phyloP scores from a whole-genome alignment of 2,797 vertebrate species.

The Onychomys torridus region DNA sequence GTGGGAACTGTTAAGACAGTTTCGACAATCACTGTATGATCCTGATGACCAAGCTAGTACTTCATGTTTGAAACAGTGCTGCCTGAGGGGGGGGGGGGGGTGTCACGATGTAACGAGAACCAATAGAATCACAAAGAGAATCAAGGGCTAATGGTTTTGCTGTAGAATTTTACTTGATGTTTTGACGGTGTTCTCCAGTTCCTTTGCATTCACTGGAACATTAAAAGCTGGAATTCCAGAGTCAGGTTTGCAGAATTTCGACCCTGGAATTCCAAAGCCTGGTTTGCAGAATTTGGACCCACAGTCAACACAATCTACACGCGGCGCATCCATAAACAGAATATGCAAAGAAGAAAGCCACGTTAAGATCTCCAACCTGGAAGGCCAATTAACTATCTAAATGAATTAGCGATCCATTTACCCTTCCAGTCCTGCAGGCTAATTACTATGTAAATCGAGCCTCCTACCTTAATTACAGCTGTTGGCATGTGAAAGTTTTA shows the following conservation, averaged over 20 bases:
- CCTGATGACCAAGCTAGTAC: neutral
- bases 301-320: neutral
- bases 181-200: constrained; percentile 31
- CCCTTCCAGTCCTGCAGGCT: constrained; percentile 61
- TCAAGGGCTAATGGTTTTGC: neutral
- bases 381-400: constrained; percentile 75
- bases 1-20: neutral
- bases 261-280: neutral
- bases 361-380: constrained; percentile 2
- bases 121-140: neutral
- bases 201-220: neutral
- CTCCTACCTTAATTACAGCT: constrained; percentile 78
- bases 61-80: constrained; percentile 38
- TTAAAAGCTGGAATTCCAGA: constrained; percentile 10
- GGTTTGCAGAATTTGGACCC: constrained; percentile 15
- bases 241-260: too few relatives aligned
- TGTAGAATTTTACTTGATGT: neutral
- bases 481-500: constrained; percentile 70
- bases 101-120: neutral
- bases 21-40: neutral
- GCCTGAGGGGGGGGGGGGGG: neutral
- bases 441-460: constrained; percentile 79
- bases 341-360: neutral
- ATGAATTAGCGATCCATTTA: constrained; percentile 75
- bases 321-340: neutral